A percentile compares a stretch with the other conserved stretches of the same genome.
These are phyloP conservation scores for Coenonympha arcania DNA, from an alignment of 2,888 invertebrate species.

Conservation along the genomic window DNA sequence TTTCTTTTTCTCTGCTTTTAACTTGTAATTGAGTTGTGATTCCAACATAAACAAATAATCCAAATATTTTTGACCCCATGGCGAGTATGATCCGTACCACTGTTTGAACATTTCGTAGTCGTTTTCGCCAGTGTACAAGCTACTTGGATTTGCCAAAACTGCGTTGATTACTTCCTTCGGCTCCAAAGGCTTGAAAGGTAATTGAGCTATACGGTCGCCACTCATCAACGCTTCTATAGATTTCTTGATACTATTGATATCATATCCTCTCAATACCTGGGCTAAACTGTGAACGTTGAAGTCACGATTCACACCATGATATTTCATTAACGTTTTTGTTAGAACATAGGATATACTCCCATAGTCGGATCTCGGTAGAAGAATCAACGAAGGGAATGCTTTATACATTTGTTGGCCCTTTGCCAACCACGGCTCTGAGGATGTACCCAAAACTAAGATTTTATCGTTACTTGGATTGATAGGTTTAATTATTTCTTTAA, in stretches of 20 bases:
- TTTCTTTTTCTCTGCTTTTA: slow-evolving; percentile 56
- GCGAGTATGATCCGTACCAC: slow-evolving; percentile 64
- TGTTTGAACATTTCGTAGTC: slow-evolving; percentile 63
- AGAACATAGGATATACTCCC: slow-evolving; percentile 73
- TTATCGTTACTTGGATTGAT: slow-evolving; percentile 76
- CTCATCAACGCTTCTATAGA: slow-evolving; percentile 59
- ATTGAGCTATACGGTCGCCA: slow-evolving; percentile 65
- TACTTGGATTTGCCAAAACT: slow-evolving; percentile 46
- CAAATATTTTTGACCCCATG: slow-evolving; percentile 45
- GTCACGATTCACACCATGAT: slow-evolving; percentile 73
- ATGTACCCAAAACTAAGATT: slow-evolving; percentile 80
- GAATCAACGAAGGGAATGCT: slow-evolving; percentile 73
- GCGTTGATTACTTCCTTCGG: slow-evolving; percentile 67
- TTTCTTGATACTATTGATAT: slow-evolving; percentile 63
- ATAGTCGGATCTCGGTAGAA: slow-evolving; percentile 75
- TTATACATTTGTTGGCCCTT: slow-evolving; percentile 63
- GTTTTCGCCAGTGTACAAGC: slow-evolving; percentile 50
- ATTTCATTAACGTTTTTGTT: slow-evolving; percentile 72
- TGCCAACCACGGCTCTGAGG: slow-evolving; percentile 79
- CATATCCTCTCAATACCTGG: slow-evolving; percentile 69
- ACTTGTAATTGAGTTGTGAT: slow-evolving; percentile 46
- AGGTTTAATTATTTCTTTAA: slow-evolving; percentile 79
- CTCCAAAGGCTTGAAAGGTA: slow-evolving; percentile 68
- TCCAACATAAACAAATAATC: slow-evolving; percentile 52
- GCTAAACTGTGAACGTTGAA: slow-evolving; percentile 75